Percentiles rank a stretch among this genome's conserved stretches.
Conservation (phyloP, 2,797 vertebrate species). For the Sebastolobus altivelis region DNA sequence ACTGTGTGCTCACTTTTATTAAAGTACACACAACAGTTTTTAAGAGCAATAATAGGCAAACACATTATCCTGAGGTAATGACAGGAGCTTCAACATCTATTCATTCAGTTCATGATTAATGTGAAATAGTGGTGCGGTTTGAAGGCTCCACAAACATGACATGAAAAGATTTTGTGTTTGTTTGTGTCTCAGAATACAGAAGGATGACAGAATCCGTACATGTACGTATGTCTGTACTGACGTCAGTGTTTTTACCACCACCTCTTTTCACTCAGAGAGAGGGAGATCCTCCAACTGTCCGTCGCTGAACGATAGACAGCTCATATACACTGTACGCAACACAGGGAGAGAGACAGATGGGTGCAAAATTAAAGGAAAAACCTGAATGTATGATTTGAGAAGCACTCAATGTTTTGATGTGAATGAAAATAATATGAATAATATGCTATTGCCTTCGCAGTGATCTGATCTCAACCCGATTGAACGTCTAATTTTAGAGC, state of each 20-base stretch:
- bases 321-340: conserved; percentile 74
- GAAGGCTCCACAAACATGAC: background rate
- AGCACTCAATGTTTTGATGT: background rate
- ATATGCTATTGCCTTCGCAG: background rate
- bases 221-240: background rate
- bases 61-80: conserved; percentile 6
- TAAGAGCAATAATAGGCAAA: background rate
- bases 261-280: conserved; percentile 61
- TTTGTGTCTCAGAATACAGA: conserved; percentile 65
- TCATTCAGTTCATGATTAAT: conserved; percentile 1
- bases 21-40: background rate
- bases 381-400: background rate
- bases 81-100: background rate
- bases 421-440: background rate
- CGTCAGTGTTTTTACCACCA: background rate
- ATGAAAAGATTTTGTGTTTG: conserved; percentile 13
- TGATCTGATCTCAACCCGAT: background rate
- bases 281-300: conserved; percentile 78
- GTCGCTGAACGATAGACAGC: conserved; percentile 51
- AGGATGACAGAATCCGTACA: conserved; percentile 63
- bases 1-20: conserved; percentile 2
- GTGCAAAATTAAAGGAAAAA: too few species aligned
- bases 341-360: too few species aligned
- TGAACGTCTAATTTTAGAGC: background rate
- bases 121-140: background rate